These are phyloP conservation scores for Aspidoscelis tigris DNA, from an alignment of 2,113 vertebrate species.

Conservation along the genomic window DNA sequence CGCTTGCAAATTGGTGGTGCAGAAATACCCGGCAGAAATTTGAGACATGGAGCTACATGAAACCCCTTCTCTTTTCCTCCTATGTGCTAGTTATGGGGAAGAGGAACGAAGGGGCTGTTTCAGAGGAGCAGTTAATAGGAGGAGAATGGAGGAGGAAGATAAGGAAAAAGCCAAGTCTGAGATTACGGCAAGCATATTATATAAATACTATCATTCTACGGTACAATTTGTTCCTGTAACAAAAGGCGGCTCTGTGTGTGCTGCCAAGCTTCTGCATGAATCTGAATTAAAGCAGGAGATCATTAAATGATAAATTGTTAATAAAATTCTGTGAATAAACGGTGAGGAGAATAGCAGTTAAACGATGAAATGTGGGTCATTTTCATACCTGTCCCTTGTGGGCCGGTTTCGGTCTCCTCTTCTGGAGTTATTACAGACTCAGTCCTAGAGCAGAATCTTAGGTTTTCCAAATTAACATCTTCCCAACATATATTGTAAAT, in stretches of 20 bases:
- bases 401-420: neutral
- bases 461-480: neutral
- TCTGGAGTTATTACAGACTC: neutral
- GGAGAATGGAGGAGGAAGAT: neutral
- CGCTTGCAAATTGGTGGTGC: too few relatives aligned
- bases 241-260: neutral
- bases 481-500: neutral
- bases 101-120: neutral
- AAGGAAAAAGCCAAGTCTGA: neutral
- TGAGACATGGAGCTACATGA: neutral
- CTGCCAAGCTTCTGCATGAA: neutral
- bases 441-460: neutral
- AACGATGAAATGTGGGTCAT: neutral
- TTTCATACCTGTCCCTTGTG: neutral
- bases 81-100: neutral
- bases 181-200: neutral
- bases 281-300: conserved; percentile 15
- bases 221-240: conserved; percentile 5
- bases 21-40: neutral
- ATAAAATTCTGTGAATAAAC: conserved; percentile 2
- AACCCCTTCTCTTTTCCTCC: neutral
- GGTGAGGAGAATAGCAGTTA: neutral
- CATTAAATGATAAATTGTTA: neutral
- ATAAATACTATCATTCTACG: conserved; percentile 9
- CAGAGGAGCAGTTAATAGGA: neutral